Evolutionary conservation across 2,888 invertebrate species (phyloP).

Genomic region (Ernsta delagoae): DNA sequence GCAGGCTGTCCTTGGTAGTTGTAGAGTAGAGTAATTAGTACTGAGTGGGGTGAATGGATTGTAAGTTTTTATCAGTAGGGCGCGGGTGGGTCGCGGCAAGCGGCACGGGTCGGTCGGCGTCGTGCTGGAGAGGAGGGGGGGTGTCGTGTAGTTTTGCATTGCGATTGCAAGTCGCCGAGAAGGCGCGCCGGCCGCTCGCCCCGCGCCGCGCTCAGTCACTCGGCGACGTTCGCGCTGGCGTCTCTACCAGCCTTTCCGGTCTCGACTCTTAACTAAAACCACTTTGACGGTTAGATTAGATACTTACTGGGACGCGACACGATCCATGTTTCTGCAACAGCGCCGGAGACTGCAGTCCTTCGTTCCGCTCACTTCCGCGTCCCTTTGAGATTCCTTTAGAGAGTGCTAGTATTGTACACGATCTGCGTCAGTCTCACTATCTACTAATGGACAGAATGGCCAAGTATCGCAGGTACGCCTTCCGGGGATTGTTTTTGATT

Average conservation of each 20-base stretch:
- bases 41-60: conserved; percentile 55
- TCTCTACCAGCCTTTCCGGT: conserved; percentile 46
- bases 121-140: too few species aligned
- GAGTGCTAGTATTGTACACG: conserved; percentile 9
- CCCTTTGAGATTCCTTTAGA: conserved; percentile 12
- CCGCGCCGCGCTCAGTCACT: conserved; percentile 75
- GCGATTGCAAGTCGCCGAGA: conserved; percentile 15
- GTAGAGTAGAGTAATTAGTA: conserved; percentile 45
- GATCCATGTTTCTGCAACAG: conserved; percentile 25
- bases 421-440: conserved; percentile 9
- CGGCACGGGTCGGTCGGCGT: conserved; percentile 52
- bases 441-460: conserved; percentile 65
- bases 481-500: conserved; percentile 21
- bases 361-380: conserved; percentile 1
- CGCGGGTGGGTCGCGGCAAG: conserved; percentile 52
- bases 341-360: conserved; percentile 9
- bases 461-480: conserved; percentile 71
- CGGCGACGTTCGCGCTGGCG: conserved; percentile 80
- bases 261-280: not conserved
- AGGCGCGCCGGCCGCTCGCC: conserved; percentile 50
- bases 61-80: conserved; percentile 50
- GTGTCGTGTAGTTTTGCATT: conserved; percentile 22
- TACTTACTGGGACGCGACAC: not conserved
- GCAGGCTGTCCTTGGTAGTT: conserved; percentile 2
- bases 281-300: conserved; percentile 16